Percentiles rank a stretch among this genome's conserved stretches.
phyloP scores from a whole-genome alignment of 2,113 vertebrate genomes.

The Bombycilla garrulus region DNA sequence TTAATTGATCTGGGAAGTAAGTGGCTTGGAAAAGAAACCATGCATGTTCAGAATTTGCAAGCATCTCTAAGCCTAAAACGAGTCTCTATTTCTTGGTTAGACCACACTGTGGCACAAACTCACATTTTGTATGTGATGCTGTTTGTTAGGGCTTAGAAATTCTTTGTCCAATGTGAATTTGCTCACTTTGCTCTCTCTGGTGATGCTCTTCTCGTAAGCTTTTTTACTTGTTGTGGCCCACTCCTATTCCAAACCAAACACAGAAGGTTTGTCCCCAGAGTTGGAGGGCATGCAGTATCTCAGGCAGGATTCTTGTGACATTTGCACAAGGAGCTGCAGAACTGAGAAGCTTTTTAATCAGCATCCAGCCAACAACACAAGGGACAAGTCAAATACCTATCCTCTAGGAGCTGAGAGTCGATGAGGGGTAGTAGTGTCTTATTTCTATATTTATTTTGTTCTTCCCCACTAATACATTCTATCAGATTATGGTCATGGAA shows the following conservation, averaged over 20 bases:
- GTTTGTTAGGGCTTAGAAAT: neutral
- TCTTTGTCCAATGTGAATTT: fast-evolving
- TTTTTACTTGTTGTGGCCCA: neutral
- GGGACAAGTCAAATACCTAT: neutral
- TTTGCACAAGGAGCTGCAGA: neutral
- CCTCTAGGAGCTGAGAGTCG: neutral
- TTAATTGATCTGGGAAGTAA: neutral
- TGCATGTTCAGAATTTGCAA: neutral
- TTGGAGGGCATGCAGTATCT: neutral
- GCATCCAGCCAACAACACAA: neutral
- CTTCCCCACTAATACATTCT: neutral
- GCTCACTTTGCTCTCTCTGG: neutral
- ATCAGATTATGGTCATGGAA: neutral
- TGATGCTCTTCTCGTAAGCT: neutral
- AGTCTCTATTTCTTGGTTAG: neutral
- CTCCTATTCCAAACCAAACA: too few species aligned
- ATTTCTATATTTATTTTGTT: neutral
- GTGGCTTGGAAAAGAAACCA: neutral
- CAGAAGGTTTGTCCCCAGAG: neutral
- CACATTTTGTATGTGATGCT: neutral
- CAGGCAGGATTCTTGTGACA: neutral
- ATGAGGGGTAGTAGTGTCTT: neutral
- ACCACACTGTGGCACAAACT: neutral
- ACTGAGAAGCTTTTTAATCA: neutral
- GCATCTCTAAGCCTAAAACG: neutral